Evolutionary conservation across 2,797 vertebrate genomes (phyloP), one percentile per base, ranked within the genome.

Genomic region (Tachyglossus aculeatus): DNA sequence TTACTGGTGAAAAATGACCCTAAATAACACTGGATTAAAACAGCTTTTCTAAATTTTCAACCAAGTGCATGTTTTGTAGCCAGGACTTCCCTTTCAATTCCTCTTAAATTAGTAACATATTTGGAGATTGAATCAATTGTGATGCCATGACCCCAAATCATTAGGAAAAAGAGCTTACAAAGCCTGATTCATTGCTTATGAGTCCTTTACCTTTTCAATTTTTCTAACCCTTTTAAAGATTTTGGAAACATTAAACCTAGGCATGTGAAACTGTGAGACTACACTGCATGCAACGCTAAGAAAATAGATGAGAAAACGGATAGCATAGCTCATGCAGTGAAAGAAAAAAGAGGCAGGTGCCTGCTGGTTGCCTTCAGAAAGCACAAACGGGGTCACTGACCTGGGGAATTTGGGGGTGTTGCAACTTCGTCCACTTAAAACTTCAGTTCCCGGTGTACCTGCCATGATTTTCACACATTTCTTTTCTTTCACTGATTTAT

Each of bases 381-480:
- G 83, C 62, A 90, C 64, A 83, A 63, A 84, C 67, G 78, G 56
- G 53, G 83, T 76, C 86, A 94, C 95, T 94, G 90, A 98, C 97
- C 95, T 96, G 89, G 88, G 63, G 27, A 79, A 65, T 91, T 75
- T 11, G 48, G 33, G 60, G 40, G 74, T 69, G 55, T 62, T 85
- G 41, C 71, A 87, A 51, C 59, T 83, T 65, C 81, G 63, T 65
- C 86, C 89, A 48, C 5, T 68, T 0, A 62, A 74, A 74, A 68
- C 19, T 12, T 78, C 78, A 21, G 65, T 33, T 1, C 83, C 21
- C 0, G 71, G 71, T 7, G 88, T 76, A 1, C 90, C 88, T 12
- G 78, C 91, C 34, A 74, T 58, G 56, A 94, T 93, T 82, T 84
- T 93, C 53, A 96, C 91, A 77, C 85, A 88, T 64, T 96, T 97